Conservation (phyloP, 2,888 invertebrate genomes). For the Elegia similella region DNA sequence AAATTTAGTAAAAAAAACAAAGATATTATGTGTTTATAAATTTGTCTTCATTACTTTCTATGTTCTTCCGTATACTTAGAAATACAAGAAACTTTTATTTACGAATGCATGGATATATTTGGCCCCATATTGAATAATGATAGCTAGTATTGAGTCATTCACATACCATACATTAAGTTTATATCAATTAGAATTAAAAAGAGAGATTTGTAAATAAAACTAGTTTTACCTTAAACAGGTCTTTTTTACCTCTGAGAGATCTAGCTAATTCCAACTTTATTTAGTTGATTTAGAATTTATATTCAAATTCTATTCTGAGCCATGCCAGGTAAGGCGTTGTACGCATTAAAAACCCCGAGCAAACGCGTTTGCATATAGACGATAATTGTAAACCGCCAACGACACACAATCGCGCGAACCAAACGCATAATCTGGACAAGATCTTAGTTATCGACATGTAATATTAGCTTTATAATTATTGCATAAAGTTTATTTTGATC, state of each 20-base stretch:
- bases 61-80: not conserved
- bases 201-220: not conserved
- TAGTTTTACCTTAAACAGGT: not conserved
- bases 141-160: conserved; percentile 5
- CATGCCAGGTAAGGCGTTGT: not conserved
- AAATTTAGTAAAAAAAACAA: not conserved
- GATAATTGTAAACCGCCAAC: no score
- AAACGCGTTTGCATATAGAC: no score
- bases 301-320: not conserved
- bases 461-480: not conserved
- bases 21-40: not conserved
- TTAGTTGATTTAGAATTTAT: not conserved
- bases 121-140: not conserved
- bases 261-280: not conserved
- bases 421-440: no score
- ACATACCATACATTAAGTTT: conserved; percentile 6
- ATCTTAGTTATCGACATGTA: no score
- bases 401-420: no score
- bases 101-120: not conserved
- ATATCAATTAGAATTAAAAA: not conserved
- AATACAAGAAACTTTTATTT: not conserved
- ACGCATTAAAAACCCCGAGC: no score
- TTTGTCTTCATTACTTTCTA: not conserved
- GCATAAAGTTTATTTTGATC: not conserved
- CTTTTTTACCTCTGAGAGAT: not conserved